Percentiles rank a stretch among this genome's conserved stretches.
Conservation (phyloP, 2,113 vertebrate genomes). For the Oryzias woworae region DNA sequence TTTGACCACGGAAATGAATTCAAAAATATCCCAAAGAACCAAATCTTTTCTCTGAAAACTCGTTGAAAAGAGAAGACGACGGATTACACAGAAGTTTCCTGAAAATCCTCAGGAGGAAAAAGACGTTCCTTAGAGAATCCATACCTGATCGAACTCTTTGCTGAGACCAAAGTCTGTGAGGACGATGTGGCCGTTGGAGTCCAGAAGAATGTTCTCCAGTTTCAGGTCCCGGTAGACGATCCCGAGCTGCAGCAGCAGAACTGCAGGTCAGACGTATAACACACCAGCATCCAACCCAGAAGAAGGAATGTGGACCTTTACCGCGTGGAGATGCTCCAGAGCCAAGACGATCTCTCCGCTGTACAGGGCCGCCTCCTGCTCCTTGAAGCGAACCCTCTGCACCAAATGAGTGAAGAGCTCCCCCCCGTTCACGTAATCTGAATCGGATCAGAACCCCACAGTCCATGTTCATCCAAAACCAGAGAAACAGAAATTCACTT, state of each 20-base stretch:
- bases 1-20: no score
- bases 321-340: conserved; percentile 95
- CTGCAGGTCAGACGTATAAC: neutral
- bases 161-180: conserved; percentile 98
- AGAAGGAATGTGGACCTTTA: conserved; percentile 55
- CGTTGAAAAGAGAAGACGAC: no score
- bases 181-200: conserved; percentile 93
- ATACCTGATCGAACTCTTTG: conserved; percentile 98
- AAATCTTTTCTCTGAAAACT: no score
- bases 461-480: neutral
- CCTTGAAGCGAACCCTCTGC: conserved; percentile 94
- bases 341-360: conserved; percentile 94
- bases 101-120: neutral
- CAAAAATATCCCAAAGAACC: no score
- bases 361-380: conserved; percentile 91
- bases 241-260: conserved; percentile 80
- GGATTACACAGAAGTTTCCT: no score
- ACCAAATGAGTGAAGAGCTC: conserved; percentile 98
- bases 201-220: conserved; percentile 96
- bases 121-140: conserved; percentile 43
- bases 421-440: conserved; percentile 97
- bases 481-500: neutral
- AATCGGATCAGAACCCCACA: neutral
- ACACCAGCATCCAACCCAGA: neutral
- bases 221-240: conserved; percentile 98